Evolutionary conservation across 2,113 vertebrate species (phyloP), one percentile per base, ranked within the genome.

Genomic region (Sylvilagus bachmani): DNA sequence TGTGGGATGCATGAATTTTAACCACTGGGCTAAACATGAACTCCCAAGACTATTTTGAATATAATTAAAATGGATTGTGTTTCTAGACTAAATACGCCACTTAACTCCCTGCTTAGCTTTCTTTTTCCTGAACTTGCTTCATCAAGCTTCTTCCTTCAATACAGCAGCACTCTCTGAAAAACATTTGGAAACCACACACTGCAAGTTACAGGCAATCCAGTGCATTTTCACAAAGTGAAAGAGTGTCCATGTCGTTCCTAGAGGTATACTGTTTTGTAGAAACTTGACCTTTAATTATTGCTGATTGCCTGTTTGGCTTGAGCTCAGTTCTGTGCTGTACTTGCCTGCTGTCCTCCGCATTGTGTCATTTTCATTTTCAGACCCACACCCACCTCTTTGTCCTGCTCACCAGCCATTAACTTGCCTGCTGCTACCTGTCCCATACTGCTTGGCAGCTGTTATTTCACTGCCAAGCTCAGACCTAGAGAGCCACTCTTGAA

Each of bases 371-470:
- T 91, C 94, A 38, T 91, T 91, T 81, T 75, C 51, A 49, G 75
- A 21, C 33, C 67, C 77, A 27, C 58, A 67, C 83, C 71, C 77
- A 36, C 33, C 90, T 49, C 7, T 75, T 64, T 55, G 49, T 83
- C 89, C 74, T 44, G 86, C 62, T 95, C 22, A 0, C 58, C 79
- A 84, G 74, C 83, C 87, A 81, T 96, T 74, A 87, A 13, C 58
- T 14, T 1, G 44, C 82, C 78, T 36, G 77, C 36, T 1, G 9
- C 77, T 64, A 8, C 86, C 94, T 88, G 94, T 96, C 96, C 78
- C 9, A 1, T 0, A 1, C 55, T 70, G 95, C 96, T 82, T 55
- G 8, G 1, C 97, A 97, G 97, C 96, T 97, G 94, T 93, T 93
- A 62, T 19, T 14, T 78, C 11, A 2, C 77, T 38, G 84, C 91